These are phyloP conservation scores for Vesta saturnalis DNA, from an alignment of 2,888 invertebrate genomes.

Conservation along the genomic window DNA sequence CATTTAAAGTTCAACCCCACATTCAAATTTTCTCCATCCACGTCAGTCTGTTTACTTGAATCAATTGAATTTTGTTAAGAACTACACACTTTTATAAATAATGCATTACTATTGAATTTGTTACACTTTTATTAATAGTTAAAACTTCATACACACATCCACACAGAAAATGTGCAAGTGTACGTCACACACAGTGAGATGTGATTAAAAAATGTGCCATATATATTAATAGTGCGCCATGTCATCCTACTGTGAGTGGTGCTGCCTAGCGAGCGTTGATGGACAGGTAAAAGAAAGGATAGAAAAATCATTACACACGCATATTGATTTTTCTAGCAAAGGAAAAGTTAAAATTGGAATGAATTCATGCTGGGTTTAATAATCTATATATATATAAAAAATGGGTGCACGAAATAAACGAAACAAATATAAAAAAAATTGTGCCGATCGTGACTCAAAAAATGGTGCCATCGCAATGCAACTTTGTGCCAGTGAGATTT, in stretches of 20 bases:
- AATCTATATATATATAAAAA: slow-evolving; percentile 57
- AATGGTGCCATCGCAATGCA: slow-evolving; percentile 64
- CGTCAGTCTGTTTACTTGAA: slow-evolving; percentile 10
- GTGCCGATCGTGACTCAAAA: slow-evolving; percentile 62
- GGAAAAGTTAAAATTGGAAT: slow-evolving; percentile 31
- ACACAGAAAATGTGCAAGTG: slow-evolving; percentile 63
- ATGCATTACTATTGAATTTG: too few species aligned
- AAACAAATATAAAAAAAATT: slow-evolving; percentile 52
- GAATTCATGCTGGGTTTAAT: slow-evolving; percentile 55
- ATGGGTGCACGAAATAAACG: slow-evolving; percentile 55
- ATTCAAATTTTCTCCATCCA: slow-evolving; percentile 7
- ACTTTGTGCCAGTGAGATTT: slow-evolving; percentile 61
- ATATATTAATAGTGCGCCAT: slow-evolving; percentile 60
- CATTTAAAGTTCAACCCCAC: neutral
- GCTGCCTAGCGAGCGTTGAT: slow-evolving; percentile 57
- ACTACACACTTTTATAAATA: slow-evolving; percentile 16
- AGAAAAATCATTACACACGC: slow-evolving; percentile 32
- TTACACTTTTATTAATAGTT: slow-evolving; percentile 22
- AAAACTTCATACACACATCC: slow-evolving; percentile 52
- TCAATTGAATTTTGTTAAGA: too few species aligned
- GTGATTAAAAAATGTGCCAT: slow-evolving; percentile 60
- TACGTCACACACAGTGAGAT: slow-evolving; percentile 50
- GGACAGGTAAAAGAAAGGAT: slow-evolving; percentile 42
- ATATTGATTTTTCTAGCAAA: slow-evolving; percentile 23
- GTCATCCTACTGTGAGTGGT: slow-evolving; percentile 63